Evolutionary conservation across 2,113 vertebrate species (phyloP).

Genomic region (Myiozetetes cayanensis): DNA sequence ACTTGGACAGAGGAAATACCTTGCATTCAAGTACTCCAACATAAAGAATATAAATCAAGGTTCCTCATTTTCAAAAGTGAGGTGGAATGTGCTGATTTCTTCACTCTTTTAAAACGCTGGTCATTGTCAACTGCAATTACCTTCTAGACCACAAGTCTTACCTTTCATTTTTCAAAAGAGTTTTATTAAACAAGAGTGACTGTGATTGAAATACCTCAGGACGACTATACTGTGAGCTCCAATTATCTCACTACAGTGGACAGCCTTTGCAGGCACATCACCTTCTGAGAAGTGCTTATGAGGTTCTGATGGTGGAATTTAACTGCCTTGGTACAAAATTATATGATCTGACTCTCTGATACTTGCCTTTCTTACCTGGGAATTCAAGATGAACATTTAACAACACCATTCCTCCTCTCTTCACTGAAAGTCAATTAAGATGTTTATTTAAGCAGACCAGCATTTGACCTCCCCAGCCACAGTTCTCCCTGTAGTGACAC

Average conservation of each 20-base stretch:
- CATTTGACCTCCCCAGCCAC: conserved; percentile 1
- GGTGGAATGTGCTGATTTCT: background rate
- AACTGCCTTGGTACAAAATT: background rate
- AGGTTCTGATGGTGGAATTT: background rate
- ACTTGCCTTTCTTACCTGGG: background rate
- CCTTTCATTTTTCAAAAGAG: background rate
- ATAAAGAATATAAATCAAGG: background rate
- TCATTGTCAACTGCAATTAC: background rate
- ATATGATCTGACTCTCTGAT: background rate
- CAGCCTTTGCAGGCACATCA: background rate
- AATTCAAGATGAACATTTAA: background rate
- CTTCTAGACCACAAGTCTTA: background rate
- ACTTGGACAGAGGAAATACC: background rate
- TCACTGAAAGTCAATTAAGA: background rate
- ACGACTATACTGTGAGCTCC: background rate
- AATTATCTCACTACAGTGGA: background rate
- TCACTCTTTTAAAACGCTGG: background rate
- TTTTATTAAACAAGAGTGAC: background rate
- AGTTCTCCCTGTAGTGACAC: background rate
- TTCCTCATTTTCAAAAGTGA: background rate
- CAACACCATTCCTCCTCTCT: background rate
- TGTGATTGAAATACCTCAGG: background rate
- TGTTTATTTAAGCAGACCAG: background rate
- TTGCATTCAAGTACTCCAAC: background rate
- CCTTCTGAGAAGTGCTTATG: background rate